phyloP scores from a whole-genome alignment of 2,797 vertebrate genomes.

The Danio tinwini region DNA sequence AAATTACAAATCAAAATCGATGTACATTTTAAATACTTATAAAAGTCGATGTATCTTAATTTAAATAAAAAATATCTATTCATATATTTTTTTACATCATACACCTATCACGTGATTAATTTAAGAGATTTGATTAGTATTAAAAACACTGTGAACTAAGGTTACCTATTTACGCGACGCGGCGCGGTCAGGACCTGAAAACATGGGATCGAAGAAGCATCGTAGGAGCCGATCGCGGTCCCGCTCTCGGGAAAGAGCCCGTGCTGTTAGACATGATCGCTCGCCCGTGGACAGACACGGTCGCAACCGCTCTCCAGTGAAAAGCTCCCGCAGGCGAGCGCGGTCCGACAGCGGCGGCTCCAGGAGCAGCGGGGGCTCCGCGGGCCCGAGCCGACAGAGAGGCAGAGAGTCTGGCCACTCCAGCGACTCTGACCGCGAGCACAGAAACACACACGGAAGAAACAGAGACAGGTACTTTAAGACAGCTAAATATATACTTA shows the following conservation, averaged over 20 bases:
- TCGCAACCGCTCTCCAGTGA: slow-evolving; percentile 63
- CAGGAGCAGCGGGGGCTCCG: slow-evolving; percentile 63
- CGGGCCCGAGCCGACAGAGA: slow-evolving; percentile 61
- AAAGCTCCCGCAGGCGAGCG: slow-evolving; percentile 47
- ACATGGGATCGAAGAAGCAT: slow-evolving; percentile 50
- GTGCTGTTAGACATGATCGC: slow-evolving; percentile 58
- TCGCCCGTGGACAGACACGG: slow-evolving; percentile 65
- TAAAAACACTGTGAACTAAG: neutral
- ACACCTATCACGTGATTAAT: neutral
- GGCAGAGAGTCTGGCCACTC: slow-evolving; percentile 54
- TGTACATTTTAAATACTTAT: neutral
- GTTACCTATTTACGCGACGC: slow-evolving; percentile 55
- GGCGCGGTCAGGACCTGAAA: slow-evolving; percentile 35
- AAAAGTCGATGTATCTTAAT: neutral
- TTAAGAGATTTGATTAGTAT: no score
- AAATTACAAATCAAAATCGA: neutral
- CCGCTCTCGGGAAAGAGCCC: slow-evolving; percentile 64
- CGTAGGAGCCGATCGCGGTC: slow-evolving; percentile 47
- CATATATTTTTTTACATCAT: accelerated
- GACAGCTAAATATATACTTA: neutral
- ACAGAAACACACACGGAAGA: slow-evolving; percentile 48
- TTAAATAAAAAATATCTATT: no score
- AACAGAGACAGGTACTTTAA: slow-evolving; percentile 65
- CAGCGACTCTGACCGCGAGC: slow-evolving; percentile 69
- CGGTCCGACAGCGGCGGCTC: slow-evolving; percentile 70